phyloP scores from a whole-genome alignment of 2,797 vertebrate genomes.

The Chrysocyon brachyurus region DNA sequence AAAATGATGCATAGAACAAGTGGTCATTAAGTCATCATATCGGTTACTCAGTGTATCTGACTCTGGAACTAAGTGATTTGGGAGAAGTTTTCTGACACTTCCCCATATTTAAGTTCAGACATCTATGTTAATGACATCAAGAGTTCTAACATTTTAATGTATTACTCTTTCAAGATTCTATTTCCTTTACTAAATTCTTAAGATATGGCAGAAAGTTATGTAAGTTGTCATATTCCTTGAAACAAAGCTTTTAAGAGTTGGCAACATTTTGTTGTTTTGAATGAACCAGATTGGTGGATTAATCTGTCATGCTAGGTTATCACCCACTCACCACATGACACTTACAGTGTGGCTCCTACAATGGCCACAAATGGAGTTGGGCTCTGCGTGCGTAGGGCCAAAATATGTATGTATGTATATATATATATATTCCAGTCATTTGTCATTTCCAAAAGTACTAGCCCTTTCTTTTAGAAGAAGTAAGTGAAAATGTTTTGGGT shows the following conservation, averaged over 20 bases:
- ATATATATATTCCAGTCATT: background rate
- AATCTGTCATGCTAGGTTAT: background rate
- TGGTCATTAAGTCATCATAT: background rate
- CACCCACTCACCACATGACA: background rate
- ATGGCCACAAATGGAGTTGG: background rate
- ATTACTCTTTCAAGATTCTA: background rate
- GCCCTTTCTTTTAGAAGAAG: conserved; percentile 1
- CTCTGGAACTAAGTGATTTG: background rate
- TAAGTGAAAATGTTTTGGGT: background rate
- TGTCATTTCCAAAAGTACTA: background rate
- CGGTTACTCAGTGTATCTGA: background rate
- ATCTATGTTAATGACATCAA: background rate
- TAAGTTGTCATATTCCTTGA: conserved; percentile 12
- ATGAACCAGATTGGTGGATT: background rate
- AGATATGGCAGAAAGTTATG: background rate
- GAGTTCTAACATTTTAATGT: background rate
- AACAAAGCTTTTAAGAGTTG: background rate
- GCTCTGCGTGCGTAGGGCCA: background rate
- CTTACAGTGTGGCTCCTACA: background rate
- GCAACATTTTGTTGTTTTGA: background rate
- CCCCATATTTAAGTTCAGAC: background rate
- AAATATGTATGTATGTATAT: background rate
- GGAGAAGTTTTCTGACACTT: background rate
- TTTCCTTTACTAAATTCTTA: background rate
- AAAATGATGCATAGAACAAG: background rate